These are phyloP conservation scores for Dendrocincla tyrannina DNA, from an alignment of 2,797 vertebrate genomes.

Conservation along the genomic window DNA sequence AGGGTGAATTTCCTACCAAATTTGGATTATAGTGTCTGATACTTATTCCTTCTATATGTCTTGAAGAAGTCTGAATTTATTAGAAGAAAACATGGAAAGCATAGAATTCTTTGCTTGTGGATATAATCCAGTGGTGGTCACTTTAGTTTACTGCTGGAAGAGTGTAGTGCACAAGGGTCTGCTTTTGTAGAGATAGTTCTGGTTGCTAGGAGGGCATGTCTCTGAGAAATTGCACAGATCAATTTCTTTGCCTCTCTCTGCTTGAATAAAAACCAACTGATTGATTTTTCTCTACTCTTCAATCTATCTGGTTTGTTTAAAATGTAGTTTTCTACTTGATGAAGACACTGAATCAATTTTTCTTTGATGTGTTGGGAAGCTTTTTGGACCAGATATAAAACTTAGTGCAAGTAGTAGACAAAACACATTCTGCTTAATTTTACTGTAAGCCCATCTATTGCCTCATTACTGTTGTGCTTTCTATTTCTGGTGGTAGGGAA, in stretches of 20 bases:
- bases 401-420: neutral
- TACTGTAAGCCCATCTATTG: neutral
- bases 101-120: neutral
- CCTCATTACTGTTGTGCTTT: neutral
- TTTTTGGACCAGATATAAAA: neutral
- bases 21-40: neutral
- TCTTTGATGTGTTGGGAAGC: neutral
- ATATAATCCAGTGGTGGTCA: neutral
- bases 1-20: neutral
- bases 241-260: neutral
- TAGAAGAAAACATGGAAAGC: neutral
- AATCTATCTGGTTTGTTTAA: neutral
- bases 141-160: neutral
- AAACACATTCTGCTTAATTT: neutral
- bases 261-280: neutral
- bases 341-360: conserved; percentile 10
- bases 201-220: neutral
- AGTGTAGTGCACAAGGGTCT: neutral
- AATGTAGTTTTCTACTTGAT: neutral
- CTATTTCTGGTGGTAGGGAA: neutral
- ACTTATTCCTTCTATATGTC: neutral
- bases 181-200: neutral
- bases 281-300: conserved; percentile 27
- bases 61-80: neutral
- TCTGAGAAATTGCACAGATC: neutral